phyloP scores from a whole-genome alignment of 35 echinoderm and acorn worm species.

The Hemicentrotus pulcherrimus region DNA sequence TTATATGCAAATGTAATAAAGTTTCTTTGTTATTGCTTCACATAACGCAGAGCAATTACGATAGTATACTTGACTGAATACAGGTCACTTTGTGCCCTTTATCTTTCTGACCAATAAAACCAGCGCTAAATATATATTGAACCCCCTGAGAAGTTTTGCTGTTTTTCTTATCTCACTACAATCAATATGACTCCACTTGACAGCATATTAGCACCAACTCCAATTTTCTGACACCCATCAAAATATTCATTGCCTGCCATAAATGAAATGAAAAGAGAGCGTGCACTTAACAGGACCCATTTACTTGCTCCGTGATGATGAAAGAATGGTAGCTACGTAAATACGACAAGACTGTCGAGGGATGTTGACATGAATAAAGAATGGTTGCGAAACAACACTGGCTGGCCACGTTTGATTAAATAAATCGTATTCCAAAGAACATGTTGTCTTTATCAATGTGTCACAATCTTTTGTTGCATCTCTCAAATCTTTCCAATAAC shows the following conservation, averaged over 20 bases:
- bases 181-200: background rate
- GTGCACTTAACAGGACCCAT: background rate
- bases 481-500: background rate
- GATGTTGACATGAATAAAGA: background rate
- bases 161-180: background rate
- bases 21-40: too few species aligned
- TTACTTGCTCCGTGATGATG: background rate
- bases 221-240: background rate
- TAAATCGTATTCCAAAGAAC: constrained; percentile 4
- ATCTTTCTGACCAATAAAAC: background rate
- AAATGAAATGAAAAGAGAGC: background rate
- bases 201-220: background rate
- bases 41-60: background rate
- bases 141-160: background rate
- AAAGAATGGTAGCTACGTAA: background rate
- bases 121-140: background rate
- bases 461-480: background rate
- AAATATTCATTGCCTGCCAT: constrained; percentile 1
- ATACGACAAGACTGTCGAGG: background rate
- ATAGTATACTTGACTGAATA: background rate
- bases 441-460: background rate
- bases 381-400: background rate
- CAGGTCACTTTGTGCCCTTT: background rate
- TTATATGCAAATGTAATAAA: background rate
- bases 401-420: background rate